These are phyloP conservation scores for Ibidorhyncha struthersii DNA, from an alignment of 2,113 vertebrate genomes.

Conservation along the genomic window DNA sequence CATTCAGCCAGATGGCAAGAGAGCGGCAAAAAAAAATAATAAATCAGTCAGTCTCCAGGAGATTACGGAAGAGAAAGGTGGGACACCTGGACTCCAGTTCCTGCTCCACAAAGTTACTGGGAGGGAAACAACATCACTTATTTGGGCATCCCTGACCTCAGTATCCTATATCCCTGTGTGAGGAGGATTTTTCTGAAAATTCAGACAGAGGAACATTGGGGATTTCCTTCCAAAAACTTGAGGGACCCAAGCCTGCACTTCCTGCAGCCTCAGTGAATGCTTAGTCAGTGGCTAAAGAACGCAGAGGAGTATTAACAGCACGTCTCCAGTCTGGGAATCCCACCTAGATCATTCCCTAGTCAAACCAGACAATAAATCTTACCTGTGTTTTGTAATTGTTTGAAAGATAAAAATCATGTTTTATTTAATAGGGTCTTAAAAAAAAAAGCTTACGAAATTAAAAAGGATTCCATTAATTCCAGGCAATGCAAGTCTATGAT, in stretches of 20 bases:
- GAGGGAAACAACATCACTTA: background rate
- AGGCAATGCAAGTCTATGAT: background rate
- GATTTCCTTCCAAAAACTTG: background rate
- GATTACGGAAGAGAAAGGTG: background rate
- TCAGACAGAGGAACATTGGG: background rate
- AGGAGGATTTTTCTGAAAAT: background rate
- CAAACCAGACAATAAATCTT: background rate
- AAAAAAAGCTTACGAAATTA: background rate
- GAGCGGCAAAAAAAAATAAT: background rate
- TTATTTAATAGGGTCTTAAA: background rate
- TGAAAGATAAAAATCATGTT: background rate
- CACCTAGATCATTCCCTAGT: background rate
- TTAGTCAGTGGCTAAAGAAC: background rate
- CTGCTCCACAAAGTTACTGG: background rate
- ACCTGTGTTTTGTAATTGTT: background rate
- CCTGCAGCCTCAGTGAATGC: background rate
- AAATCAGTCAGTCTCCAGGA: background rate
- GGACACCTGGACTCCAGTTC: background rate
- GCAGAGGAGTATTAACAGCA: rapidly evolving
- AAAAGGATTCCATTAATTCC: background rate
- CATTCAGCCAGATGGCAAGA: slow-evolving; percentile 23
- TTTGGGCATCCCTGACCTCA: background rate
- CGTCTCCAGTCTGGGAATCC: background rate
- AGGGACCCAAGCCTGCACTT: background rate
- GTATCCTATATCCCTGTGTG: background rate